Conservation (phyloP, 2,113 vertebrate genomes). For the Engystomops pustulosus region DNA sequence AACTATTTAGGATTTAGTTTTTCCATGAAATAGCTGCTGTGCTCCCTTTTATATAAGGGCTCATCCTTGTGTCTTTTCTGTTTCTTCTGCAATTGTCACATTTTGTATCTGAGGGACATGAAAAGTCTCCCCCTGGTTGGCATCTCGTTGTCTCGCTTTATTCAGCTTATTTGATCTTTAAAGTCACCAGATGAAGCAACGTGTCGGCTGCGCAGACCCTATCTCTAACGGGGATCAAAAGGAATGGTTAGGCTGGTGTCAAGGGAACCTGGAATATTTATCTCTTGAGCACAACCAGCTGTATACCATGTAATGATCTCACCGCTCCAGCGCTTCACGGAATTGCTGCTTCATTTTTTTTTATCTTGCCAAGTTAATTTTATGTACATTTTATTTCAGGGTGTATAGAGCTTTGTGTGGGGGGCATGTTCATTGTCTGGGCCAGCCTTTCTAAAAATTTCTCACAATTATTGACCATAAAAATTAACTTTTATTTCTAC, state of each 20-base stretch:
- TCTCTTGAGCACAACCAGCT: constrained; percentile 43
- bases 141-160: constrained; percentile 35
- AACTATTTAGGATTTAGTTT: background rate
- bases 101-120: constrained; percentile 32
- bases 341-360: constrained; percentile 31
- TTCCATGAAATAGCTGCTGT: background rate
- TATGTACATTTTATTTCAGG: constrained; percentile 19
- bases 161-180: constrained; percentile 39
- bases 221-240: constrained; percentile 47
- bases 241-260: constrained; percentile 35
- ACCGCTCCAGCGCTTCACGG: constrained; percentile 32
- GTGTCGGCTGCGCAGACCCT: constrained; percentile 34
- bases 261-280: constrained; percentile 47
- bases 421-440: background rate
- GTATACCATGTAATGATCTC: constrained; percentile 46
- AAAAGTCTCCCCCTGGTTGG: constrained; percentile 8
- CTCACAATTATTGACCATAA: background rate
- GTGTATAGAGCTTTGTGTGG: background rate
- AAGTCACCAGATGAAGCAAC: constrained; percentile 40
- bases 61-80: background rate
- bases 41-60: background rate
- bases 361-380: constrained; percentile 16
- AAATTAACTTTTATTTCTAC: background rate
- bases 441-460: background rate
- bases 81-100: constrained; percentile 14